Percentiles rank a stretch among this genome's conserved stretches.
These are phyloP conservation scores for Asteroscopus sphinx DNA, from an alignment of 2,888 invertebrate species.

Conservation along the genomic window DNA sequence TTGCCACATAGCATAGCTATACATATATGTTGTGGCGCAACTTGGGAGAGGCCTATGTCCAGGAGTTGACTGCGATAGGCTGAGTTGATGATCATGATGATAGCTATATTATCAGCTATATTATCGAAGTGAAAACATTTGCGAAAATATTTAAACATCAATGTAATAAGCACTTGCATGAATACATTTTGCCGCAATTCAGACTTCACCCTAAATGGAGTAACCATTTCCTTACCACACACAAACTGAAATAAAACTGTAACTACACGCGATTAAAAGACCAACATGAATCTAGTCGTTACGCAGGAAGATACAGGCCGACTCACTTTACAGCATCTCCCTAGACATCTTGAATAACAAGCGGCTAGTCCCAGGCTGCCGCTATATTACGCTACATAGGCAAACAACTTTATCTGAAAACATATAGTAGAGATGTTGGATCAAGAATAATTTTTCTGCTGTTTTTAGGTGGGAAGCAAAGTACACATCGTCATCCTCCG, in stretches of 20 bases:
- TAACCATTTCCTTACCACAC: neutral
- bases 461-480: neutral
- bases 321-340: conserved; percentile 49
- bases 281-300: conserved; percentile 26
- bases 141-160: too few relatives aligned
- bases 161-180: neutral
- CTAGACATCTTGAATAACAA: conserved; percentile 54
- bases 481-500: too few relatives aligned
- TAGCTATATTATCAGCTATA: too few relatives aligned
- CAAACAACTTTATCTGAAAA: conserved; percentile 15
- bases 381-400: conserved; percentile 33
- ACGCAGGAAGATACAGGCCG: conserved; percentile 35
- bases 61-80: too few relatives aligned
- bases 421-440: neutral
- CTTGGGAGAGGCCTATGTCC: too few relatives aligned
- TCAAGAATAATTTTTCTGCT: conserved; percentile 1
- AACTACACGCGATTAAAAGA: conserved; percentile 45
- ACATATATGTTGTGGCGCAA: too few relatives aligned
- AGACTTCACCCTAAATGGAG: neutral
- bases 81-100: too few relatives aligned
- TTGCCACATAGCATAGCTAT: too few relatives aligned
- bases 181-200: too few relatives aligned
- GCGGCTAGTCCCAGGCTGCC: conserved; percentile 34
- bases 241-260: conserved; percentile 34
- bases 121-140: too few relatives aligned